Conservation (phyloP, 2,797 vertebrate species). For the Acridotheres tristis region DNA sequence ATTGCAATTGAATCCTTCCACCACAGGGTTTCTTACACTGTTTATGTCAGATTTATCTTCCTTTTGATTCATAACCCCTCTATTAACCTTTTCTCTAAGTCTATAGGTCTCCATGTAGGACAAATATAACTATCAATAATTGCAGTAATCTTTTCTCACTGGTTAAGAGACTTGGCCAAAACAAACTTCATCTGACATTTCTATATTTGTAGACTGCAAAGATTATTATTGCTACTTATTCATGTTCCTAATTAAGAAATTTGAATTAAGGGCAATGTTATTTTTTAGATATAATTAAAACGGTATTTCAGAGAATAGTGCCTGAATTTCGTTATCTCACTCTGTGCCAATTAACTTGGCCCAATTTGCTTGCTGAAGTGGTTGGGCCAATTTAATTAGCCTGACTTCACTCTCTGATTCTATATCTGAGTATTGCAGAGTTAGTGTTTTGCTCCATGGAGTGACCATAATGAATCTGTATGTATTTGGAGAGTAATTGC, state of each 20-base stretch:
- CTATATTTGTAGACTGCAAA: slow-evolving; percentile 38
- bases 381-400: slow-evolving; percentile 61
- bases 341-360: slow-evolving; percentile 50
- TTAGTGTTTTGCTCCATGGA: not conserved
- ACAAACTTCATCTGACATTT: slow-evolving; percentile 10
- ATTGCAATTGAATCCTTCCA: not conserved
- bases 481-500: slow-evolving; percentile 5
- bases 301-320: slow-evolving; percentile 47
- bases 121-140: slow-evolving; percentile 13
- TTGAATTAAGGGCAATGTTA: slow-evolving; percentile 26
- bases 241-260: slow-evolving; percentile 63
- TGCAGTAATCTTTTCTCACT: not conserved
- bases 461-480: not conserved
- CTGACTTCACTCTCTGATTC: slow-evolving; percentile 27
- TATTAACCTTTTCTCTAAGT: not conserved
- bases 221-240: slow-evolving; percentile 40
- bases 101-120: not conserved
- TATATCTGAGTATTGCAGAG: slow-evolving; percentile 28
- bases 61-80: not conserved
- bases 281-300: slow-evolving; percentile 70
- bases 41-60: not conserved
- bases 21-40: not conserved
- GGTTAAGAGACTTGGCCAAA: slow-evolving; percentile 8
- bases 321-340: slow-evolving; percentile 50
- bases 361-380: slow-evolving; percentile 36